Evolutionary conservation across 2,888 invertebrate species (phyloP).

Genomic region (Lasioglossum figueresi): DNA sequence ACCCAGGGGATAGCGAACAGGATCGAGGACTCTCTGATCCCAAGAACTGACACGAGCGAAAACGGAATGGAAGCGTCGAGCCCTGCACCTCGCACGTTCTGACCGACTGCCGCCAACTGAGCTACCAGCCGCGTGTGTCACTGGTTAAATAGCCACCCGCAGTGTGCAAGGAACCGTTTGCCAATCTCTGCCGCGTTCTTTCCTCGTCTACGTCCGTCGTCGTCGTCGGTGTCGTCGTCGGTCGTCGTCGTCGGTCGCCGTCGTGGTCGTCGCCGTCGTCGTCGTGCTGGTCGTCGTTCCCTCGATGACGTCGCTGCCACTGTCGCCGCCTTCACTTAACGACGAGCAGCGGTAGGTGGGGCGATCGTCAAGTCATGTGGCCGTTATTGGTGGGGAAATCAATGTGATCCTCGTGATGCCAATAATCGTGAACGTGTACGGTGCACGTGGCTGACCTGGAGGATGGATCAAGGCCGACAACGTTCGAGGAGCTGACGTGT

Average conservation of each 20-base stretch:
- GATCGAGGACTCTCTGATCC: constrained; percentile 17
- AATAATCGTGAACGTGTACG: constrained; percentile 34
- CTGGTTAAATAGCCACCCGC: constrained; percentile 62
- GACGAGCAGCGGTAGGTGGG: constrained; percentile 65
- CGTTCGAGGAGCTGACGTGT: neutral
- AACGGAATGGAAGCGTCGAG: neutral
- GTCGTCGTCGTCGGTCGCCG: constrained; percentile 49
- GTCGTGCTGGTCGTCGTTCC: constrained; percentile 44
- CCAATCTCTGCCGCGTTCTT: constrained; percentile 47
- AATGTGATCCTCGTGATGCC: constrained; percentile 47
- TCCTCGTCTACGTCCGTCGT: constrained; percentile 50
- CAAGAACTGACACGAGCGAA: neutral
- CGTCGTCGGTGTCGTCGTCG: constrained; percentile 42
- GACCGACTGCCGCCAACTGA: constrained; percentile 62
- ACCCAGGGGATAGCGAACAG: constrained; percentile 25
- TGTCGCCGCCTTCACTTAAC: constrained; percentile 65
- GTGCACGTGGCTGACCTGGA: constrained; percentile 45
- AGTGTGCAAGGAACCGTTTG: constrained; percentile 51
- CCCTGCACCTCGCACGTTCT: constrained; percentile 66
- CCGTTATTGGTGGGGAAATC: constrained; percentile 56
- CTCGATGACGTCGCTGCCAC: constrained; percentile 53
- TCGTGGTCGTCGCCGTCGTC: constrained; percentile 28
- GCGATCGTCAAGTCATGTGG: constrained; percentile 71
- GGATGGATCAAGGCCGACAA: constrained; percentile 41
- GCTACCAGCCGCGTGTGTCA: constrained; percentile 55